phyloP scores from a whole-genome alignment of 1,140 invertebrate species.

The Pentalonia nigronervosa region DNA sequence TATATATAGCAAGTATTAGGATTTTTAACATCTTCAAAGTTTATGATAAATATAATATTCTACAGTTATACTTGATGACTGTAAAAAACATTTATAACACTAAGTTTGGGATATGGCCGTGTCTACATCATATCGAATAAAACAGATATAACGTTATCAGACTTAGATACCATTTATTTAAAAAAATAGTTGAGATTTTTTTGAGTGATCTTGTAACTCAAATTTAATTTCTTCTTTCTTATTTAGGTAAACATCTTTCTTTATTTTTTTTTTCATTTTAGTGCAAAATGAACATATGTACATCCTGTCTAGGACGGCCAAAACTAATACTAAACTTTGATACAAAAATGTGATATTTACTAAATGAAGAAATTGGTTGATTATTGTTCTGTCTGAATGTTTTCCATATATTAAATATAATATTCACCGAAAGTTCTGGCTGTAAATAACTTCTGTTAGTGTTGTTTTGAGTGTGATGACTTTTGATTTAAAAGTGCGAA shows the following conservation, averaged over 20 bases:
- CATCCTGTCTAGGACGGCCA: not conserved
- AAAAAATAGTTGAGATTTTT: not conserved
- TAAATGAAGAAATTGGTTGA: no score
- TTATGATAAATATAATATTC: conserved; percentile 62
- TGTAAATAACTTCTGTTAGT: no score
- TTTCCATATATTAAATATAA: no score
- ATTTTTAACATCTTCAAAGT: conserved; percentile 59
- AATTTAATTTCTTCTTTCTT: not conserved
- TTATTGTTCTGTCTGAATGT: no score
- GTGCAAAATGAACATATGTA: conserved; percentile 4
- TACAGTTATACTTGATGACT: conserved; percentile 62
- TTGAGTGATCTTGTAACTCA: not conserved
- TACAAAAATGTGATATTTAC: no score
- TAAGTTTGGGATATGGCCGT: conserved; percentile 57
- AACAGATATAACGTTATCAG: not conserved
- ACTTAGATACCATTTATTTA: not conserved
- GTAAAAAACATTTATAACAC: conserved; percentile 60
- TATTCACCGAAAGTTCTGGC: no score
- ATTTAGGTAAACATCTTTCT: not conserved
- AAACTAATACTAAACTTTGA: conserved; percentile 30
- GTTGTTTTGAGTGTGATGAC: no score
- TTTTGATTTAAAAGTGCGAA: no score
- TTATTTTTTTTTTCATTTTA: not conserved
- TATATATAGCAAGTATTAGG: conserved; percentile 33
- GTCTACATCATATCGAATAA: conserved; percentile 59